Evolutionary conservation across 2,113 vertebrate genomes (phyloP).

Genomic region (Lophura nycthemera): DNA sequence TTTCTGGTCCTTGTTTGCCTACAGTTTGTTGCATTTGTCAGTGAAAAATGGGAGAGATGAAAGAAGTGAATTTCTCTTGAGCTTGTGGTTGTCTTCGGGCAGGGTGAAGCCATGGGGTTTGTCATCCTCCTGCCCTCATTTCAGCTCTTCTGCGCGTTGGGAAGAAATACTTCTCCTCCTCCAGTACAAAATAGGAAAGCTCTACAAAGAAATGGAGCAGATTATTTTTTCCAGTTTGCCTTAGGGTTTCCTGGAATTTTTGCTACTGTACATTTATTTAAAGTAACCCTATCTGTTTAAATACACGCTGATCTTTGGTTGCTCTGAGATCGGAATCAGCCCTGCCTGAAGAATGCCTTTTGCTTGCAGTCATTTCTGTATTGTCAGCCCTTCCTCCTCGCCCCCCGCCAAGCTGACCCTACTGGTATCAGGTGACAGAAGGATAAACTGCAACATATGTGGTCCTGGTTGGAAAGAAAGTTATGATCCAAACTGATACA

Average conservation of each 20-base stretch:
- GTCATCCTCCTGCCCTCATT: not conserved
- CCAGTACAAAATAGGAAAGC: conserved; percentile 33
- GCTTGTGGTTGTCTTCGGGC: not conserved
- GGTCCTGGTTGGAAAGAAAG: conserved; percentile 1
- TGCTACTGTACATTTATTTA: conserved; percentile 74
- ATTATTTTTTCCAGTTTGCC: conserved; percentile 66
- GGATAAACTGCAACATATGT: conserved; percentile 69
- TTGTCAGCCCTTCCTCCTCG: conserved; percentile 30
- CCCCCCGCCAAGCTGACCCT: conserved; percentile 26
- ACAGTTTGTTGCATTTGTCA: conserved; percentile 8
- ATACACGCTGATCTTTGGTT: conserved; percentile 69
- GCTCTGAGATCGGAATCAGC: conserved; percentile 64
- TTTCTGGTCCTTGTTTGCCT: conserved; percentile 13
- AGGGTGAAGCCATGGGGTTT: not conserved
- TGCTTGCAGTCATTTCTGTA: conserved; percentile 40
- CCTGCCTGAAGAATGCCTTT: not conserved
- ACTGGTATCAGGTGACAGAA: conserved; percentile 12
- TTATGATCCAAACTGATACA: not conserved
- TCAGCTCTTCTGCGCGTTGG: not conserved
- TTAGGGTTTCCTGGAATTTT: conserved; percentile 69
- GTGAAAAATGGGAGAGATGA: conserved; percentile 45
- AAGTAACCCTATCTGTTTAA: conserved; percentile 72
- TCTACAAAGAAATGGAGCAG: conserved; percentile 28
- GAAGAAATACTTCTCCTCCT: not conserved
- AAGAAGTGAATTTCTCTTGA: conserved; percentile 21